Base-by-base conservation (phyloP, 30 jellyfish, hydroid and myxozoan genomes). In the Morbakka virulenta region DNA sequence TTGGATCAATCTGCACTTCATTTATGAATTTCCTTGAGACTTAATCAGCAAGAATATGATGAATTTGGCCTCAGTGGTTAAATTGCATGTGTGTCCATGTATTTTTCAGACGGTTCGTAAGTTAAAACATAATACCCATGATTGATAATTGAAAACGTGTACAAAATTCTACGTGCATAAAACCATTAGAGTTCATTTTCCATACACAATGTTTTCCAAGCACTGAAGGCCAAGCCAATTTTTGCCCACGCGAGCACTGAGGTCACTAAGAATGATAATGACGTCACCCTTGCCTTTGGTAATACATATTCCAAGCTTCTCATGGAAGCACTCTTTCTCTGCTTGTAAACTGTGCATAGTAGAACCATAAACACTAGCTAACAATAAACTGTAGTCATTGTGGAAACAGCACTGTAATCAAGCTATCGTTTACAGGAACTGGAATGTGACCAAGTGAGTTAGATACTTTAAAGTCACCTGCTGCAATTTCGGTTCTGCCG, bases 161-260 rank as follows among this genome's bases (percentile, higher is more conserved):
- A 62, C 85, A 74, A 52, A 74, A 74, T 47, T 74, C 85, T 21
- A 74, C 36, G 20, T 50, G 33, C 63, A 52, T 50, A 20, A 74
- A 41, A 32, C 85, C 85, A 25, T 71, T 71, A 27, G 83, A 71
- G 80, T 71, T 71, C 86, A 74, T 62, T 28, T 28, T 26, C 22
- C 86, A 81, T 11, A 74, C 83, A 27, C 88, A 67, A 76, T 76
- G 88, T 41, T 76, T 76, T 28, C 88, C 88, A 35, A 76, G 81
- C n/a, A 76, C 84, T n/a, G 25, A 11, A 17, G 85, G 85, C 85
- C 85, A 74, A 23, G 77, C 85, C 85, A 74, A 52, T 74, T 77
- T 70, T 70, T 70, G 28, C 85, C 85, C 12, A 74, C 85, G 32
- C 80, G 85, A 32, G 83, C 77, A 71, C 50, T 71, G n/a, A 71